Base-by-base conservation (phyloP, 2,113 vertebrate species). In the Hemicordylus capensis region DNA sequence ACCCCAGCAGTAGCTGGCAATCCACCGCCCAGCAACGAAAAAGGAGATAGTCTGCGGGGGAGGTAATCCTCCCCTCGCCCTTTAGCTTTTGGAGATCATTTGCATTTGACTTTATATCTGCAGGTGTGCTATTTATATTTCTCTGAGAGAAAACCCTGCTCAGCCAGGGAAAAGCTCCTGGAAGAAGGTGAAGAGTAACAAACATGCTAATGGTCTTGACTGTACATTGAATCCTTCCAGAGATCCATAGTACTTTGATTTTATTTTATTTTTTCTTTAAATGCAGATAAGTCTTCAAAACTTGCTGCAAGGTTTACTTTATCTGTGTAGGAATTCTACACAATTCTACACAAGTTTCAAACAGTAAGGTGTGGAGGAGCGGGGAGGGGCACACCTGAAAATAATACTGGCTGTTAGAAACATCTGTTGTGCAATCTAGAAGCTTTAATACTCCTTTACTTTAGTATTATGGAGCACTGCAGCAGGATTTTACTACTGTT, bases 371-470 rank as follows among this genome's bases (percentile, higher is more conserved):
- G 92, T 64, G 74, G 28, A 24, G 37, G 54, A 80, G 37, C n/a
- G n/a, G n/a, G n/a, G n/a, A n/a, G n/a, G n/a, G n/a, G n/a, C n/a
- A n/a, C n/a, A 85, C 89, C 85, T 6, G 64, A 87, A 90, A 89
- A 70, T 93, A 51, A 82, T 46, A 9, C 46, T 73, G 63, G 46
- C 74, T 88, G 81, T 87, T 76, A 61, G 54, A 87, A 87, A 85
- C 66, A 90, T 85, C 86, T 91, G 86, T 78, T 73, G 61, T 86
- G 56, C 63, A 81, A 48, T 6, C 42, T 77, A 76, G 54, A 17
- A 46, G 39, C 46, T 78, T 1, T 48, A 70, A 12, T 70, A 88
- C 48, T 1, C 42, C 14, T 56, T 76, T 20, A 3, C 31, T 59
- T 80, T 42, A 54, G 67, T 84, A 39, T 58, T 76, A 17, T 61